Conservation (phyloP, 92 coral and sea anemone species). For the Virgularia gustaviana region DNA sequence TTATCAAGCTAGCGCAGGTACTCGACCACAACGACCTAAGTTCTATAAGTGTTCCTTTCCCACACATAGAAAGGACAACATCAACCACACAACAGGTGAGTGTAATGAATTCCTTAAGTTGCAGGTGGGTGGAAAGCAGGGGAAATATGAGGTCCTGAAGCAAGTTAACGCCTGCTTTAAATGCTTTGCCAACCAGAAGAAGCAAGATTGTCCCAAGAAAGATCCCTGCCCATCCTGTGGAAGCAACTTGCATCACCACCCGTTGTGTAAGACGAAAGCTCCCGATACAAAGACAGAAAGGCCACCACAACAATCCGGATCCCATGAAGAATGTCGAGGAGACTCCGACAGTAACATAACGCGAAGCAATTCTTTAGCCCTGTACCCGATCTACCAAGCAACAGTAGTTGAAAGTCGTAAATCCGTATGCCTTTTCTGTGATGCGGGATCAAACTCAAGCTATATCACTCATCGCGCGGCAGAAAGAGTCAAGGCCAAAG, state of each 20-base stretch:
- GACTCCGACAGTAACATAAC: constrained; percentile 37
- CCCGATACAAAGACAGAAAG: constrained; percentile 13
- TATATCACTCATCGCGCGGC: constrained; percentile 67
- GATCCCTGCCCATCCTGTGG: constrained; percentile 57
- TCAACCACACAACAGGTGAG: constrained; percentile 58
- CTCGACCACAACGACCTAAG: constrained; percentile 9
- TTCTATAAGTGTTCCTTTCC: constrained; percentile 57
- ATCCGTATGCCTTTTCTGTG: constrained; percentile 55
- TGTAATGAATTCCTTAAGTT: constrained; percentile 65
- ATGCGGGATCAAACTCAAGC: constrained; percentile 62
- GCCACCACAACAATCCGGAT: not conserved
- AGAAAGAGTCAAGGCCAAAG: constrained; percentile 52
- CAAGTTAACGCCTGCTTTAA: constrained; percentile 58
- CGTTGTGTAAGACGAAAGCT: constrained; percentile 46
- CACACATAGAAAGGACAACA: constrained; percentile 53
- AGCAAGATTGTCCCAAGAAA: constrained; percentile 52
- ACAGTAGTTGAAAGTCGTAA: constrained; percentile 57
- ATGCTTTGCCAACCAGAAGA: constrained; percentile 59
- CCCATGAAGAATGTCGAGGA: not conserved
- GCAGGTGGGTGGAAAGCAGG: constrained; percentile 43
- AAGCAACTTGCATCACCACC: constrained; percentile 45
- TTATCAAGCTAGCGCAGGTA: constrained; percentile 8
- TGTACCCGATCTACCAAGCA: constrained; percentile 66
- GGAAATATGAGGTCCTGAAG: constrained; percentile 58
- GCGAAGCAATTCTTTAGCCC: constrained; percentile 46